These are phyloP conservation scores for Anarrhichthys ocellatus DNA, from an alignment of 2,113 vertebrate species.

Conservation along the genomic window DNA sequence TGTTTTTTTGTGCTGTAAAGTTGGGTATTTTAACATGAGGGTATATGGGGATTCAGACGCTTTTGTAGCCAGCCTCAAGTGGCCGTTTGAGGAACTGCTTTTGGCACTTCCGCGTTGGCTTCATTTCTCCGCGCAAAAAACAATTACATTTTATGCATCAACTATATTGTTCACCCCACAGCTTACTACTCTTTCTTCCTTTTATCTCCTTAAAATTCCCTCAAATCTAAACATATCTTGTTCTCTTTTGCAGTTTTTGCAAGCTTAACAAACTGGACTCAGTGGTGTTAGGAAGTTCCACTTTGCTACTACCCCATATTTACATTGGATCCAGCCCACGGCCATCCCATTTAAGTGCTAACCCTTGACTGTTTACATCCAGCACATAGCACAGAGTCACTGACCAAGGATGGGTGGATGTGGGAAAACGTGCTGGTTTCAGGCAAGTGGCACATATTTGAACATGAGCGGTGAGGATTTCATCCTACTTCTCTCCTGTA, in stretches of 20 bases:
- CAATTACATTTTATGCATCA: background rate
- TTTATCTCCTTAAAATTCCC: background rate
- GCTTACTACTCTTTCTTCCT: background rate
- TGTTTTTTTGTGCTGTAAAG: too few species aligned
- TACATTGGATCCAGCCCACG: background rate
- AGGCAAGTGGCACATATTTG: constrained; percentile 42
- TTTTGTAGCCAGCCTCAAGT: too few species aligned
- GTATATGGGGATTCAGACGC: too few species aligned
- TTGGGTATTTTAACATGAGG: too few species aligned
- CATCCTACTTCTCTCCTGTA: constrained; percentile 21
- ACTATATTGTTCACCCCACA: background rate
- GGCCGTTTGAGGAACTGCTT: too few species aligned
- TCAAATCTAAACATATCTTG: background rate
- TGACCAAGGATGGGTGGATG: background rate
- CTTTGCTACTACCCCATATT: background rate
- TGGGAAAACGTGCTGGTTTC: constrained; percentile 16
- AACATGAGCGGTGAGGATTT: constrained; percentile 26
- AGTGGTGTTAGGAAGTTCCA: background rate
- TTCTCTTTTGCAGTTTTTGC: background rate
- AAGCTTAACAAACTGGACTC: background rate
- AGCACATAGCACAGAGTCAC: background rate
- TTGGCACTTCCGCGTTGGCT: too few species aligned
- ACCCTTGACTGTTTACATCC: constrained; percentile 13
- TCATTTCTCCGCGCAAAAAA: background rate
- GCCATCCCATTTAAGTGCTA: constrained; percentile 2